Evolutionary conservation across 2,888 invertebrate species (phyloP), one percentile per base, ranked within the genome.

Genomic region (Arrhopalites spinosus): DNA sequence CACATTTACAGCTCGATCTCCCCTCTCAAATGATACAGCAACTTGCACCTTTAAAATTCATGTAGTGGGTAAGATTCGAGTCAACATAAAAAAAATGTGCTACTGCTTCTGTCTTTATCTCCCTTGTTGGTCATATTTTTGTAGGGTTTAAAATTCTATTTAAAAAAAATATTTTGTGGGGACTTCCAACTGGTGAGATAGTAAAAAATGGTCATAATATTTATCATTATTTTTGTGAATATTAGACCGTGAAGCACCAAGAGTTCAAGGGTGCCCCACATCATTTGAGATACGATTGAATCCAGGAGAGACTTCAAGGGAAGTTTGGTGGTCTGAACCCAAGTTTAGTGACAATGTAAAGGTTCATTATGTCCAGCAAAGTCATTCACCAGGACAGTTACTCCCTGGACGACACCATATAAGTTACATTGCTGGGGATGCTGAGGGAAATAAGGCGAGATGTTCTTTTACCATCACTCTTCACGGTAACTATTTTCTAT

Each of bases 301-400:
- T 64, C 86, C 86, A 17, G 88, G 89, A 61, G 89, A 90, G 84
- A 85, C 85, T 0, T 87, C 87, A 72, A 87, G 89, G 30, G 86
- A 87, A 59, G 87, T 91, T 63, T 86, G 87, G 79, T 91, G 91
- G 91, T 87, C 88, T 59, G 91, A 91, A 81, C 91, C 91, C 0
- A 85, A 86, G 59, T 91, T 91, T 82, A 86, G 86, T 30, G 89
- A 89, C 84, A 89, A 89, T 82, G 88, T 88, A 53, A 87, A 86
- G 70, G 85, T 90, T 29, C 87, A 87, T 74, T 86, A 87, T 74
- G 85, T 89, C 63, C 89, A 88, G 63, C 82, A 81, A 72, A 82
- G 81, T 78, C 83, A 83, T 77, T 78, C 79, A 0, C 89, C 91
- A n/a, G 91, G 91, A 67, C 87, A 89, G 76, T 84, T 87, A 76